Percentiles rank a stretch among this genome's conserved stretches.
Evolutionary conservation across 2,113 vertebrate species (phyloP).

Genomic region (Tupaia chinensis): DNA sequence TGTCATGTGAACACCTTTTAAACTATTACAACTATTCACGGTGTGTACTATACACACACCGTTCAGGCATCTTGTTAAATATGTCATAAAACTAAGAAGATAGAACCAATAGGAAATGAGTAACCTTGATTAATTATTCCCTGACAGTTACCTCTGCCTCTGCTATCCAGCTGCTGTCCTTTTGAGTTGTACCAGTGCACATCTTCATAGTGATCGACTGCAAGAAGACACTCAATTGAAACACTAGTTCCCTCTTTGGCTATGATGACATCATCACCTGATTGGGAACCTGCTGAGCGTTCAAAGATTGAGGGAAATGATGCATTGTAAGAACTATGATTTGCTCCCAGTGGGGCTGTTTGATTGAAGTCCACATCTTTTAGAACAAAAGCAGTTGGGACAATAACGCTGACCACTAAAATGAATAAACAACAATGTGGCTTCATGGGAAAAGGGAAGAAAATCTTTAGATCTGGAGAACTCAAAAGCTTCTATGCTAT

Average conservation of each 20-base stretch:
- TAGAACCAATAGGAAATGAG: background rate
- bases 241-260: slow-evolving; percentile 92
- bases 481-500: slow-evolving; percentile 72
- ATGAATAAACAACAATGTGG: slow-evolving; percentile 84
- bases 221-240: slow-evolving; percentile 93
- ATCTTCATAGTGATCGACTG: slow-evolving; percentile 80
- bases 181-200: slow-evolving; percentile 95
- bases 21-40: background rate
- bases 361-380: slow-evolving; percentile 84
- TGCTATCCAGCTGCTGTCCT: slow-evolving; percentile 86
- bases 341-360: slow-evolving; percentile 61
- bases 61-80: slow-evolving; percentile 9
- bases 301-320: slow-evolving; percentile 78
- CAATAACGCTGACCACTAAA: slow-evolving; percentile 77
- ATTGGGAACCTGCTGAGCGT: slow-evolving; percentile 74
- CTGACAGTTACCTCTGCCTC: slow-evolving; percentile 85
- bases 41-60: background rate
- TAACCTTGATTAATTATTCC: background rate
- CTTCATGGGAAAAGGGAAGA: slow-evolving; percentile 86
- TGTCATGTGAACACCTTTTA: background rate
- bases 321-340: slow-evolving; percentile 74
- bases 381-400: slow-evolving; percentile 80
- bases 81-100: background rate
- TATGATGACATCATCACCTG: slow-evolving; percentile 88
- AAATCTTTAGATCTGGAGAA: slow-evolving; percentile 78